Percentiles rank a stretch among this genome's conserved stretches.
Evolutionary conservation across 2,113 vertebrate genomes (phyloP).

Genomic region (Podarcis raffonei): DNA sequence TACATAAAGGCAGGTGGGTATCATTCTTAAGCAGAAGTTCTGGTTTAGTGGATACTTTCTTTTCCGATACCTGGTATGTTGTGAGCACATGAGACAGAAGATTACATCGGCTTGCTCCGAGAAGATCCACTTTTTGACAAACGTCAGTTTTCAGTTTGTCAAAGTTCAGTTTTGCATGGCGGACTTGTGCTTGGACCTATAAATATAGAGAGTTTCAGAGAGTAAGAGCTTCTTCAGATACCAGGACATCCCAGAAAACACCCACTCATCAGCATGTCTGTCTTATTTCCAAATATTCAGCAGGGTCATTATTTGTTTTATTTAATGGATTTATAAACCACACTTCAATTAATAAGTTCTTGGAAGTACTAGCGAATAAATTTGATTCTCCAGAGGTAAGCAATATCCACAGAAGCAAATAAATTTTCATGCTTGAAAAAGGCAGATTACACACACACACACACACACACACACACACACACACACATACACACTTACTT

Average conservation of each 20-base stretch:
- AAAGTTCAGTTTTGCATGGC: conserved; percentile 90
- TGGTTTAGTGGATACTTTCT: conserved; percentile 23
- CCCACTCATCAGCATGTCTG: neutral
- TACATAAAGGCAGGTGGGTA: neutral
- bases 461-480: neutral
- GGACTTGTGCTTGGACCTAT: conserved; percentile 96
- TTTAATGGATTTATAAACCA: neutral
- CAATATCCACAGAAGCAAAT: neutral
- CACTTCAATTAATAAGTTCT: neutral
- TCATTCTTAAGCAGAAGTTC: conserved; percentile 6
- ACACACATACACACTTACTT: neutral
- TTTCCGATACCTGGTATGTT: conserved; percentile 89
- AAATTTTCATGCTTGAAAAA: neutral
- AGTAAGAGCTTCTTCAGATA: conserved; percentile 18
- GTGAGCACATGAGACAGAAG: conserved; percentile 95
- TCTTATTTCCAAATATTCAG: neutral
- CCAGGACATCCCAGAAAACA: neutral
- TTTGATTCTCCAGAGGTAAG: neutral
- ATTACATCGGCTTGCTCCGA: conserved; percentile 97
- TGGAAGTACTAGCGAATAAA: neutral
- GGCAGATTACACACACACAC: neutral
- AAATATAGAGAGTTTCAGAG: conserved; percentile 47
- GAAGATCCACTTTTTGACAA: conserved; percentile 97
- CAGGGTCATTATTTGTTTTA: neutral
- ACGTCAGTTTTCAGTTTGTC: conserved; percentile 97